These are phyloP conservation scores for Stichodactyla mertensii DNA, from an alignment of 64 coral and sea anemone species.

Conservation along the genomic window DNA sequence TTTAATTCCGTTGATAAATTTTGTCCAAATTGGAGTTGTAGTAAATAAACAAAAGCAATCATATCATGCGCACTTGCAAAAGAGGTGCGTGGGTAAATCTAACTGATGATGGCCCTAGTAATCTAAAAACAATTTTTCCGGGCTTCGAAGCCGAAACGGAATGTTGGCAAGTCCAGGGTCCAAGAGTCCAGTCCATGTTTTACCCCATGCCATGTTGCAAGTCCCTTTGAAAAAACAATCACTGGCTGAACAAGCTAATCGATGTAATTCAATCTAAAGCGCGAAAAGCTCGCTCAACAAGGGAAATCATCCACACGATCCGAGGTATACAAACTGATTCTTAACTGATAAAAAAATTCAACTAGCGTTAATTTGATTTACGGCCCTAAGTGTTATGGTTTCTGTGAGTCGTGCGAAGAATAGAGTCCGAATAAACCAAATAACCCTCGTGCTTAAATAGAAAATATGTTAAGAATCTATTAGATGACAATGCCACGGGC, in stretches of 20 bases:
- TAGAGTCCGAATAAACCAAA: too few relatives aligned
- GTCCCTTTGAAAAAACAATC: neutral
- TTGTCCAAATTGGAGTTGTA: neutral
- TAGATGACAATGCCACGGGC: neutral
- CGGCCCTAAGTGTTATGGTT: neutral
- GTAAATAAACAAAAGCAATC: neutral
- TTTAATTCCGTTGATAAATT: too few relatives aligned
- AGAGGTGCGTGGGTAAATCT: neutral
- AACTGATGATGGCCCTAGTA: neutral
- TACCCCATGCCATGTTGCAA: too few relatives aligned
- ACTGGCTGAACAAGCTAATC: slow-evolving; percentile 2
- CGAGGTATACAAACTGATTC: slow-evolving; percentile 6
- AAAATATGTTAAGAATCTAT: neutral
- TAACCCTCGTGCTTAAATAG: too few relatives aligned
- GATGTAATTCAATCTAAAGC: neutral
- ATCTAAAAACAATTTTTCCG: neutral
- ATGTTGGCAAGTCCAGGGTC: too few relatives aligned
- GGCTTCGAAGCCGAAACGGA: neutral
- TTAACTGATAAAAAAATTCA: slow-evolving; percentile 23
- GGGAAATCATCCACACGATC: neutral
- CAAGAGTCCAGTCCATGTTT: too few relatives aligned
- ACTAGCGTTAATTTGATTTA: neutral
- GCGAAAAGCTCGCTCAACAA: neutral
- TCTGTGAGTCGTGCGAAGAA: neutral
- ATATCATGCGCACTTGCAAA: neutral